Evolutionary conservation across 23 tunicate genomes (phyloP).

Genomic region (Phallusia fumigata): DNA sequence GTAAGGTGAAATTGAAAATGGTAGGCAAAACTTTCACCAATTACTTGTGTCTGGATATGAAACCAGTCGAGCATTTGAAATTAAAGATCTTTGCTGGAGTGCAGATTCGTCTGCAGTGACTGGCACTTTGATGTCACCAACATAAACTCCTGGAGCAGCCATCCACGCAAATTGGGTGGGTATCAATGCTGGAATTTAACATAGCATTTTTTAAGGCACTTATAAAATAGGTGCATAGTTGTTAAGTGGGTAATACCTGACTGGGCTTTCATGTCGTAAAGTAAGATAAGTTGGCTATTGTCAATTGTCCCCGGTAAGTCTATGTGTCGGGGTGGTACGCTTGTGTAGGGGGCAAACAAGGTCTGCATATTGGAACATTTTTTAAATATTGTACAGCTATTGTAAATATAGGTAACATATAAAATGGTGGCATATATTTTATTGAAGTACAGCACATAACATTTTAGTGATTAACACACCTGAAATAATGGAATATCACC

Average conservation of each 20-base stretch:
- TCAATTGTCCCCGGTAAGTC: slow-evolving; percentile 53
- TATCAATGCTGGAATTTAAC: slow-evolving; percentile 5
- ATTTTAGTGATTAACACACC: slow-evolving; percentile 20
- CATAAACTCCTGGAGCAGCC: slow-evolving; percentile 73
- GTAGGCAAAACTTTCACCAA: neutral
- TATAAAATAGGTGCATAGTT: no score
- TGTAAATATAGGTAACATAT: neutral
- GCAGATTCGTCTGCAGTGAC: slow-evolving; percentile 39
- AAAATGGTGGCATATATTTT: neutral
- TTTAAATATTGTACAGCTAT: neutral
- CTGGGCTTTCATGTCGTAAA: slow-evolving; percentile 30
- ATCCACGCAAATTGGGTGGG: slow-evolving; percentile 83
- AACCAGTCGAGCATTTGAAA: slow-evolving; percentile 52
- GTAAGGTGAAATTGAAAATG: neutral
- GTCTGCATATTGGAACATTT: slow-evolving; percentile 45
- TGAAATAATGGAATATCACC: slow-evolving; percentile 76
- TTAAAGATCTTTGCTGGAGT: slow-evolving; percentile 45
- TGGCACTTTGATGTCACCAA: slow-evolving; percentile 67
- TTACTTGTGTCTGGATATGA: slow-evolving; percentile 72
- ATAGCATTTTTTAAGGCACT: neutral
- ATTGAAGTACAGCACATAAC: neutral
- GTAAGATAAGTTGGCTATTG: slow-evolving; percentile 54
- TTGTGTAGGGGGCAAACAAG: slow-evolving; percentile 52
- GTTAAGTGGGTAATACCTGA: slow-evolving; percentile 24
- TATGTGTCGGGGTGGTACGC: slow-evolving; percentile 46